Conservation (phyloP, 2,113 vertebrate species). For the Apteryx owenii region DNA sequence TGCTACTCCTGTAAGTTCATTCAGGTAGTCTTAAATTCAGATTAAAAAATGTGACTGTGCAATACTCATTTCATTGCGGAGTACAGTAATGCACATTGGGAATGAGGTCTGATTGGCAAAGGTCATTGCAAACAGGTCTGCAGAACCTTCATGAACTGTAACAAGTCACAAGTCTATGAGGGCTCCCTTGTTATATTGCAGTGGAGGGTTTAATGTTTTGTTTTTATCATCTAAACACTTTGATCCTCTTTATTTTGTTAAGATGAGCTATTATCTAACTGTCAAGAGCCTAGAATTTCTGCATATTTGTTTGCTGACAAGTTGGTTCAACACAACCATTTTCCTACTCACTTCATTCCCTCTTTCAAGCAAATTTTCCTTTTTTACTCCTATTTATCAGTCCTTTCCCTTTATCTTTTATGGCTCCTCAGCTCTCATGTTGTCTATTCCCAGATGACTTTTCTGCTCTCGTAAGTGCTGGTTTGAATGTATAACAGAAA, state of each 20-base stretch:
- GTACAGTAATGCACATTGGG: slow-evolving; percentile 45
- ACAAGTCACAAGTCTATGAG: slow-evolving; percentile 50
- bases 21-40: slow-evolving; percentile 1
- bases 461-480: not conserved
- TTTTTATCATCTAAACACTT: slow-evolving; percentile 55
- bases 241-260: slow-evolving; percentile 66
- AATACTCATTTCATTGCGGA: slow-evolving; percentile 51
- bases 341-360: slow-evolving; percentile 17
- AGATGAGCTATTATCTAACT: slow-evolving; percentile 68
- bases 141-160: slow-evolving; percentile 52
- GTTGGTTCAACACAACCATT: not conserved
- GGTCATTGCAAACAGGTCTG: slow-evolving; percentile 54
- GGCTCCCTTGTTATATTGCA: slow-evolving; percentile 48
- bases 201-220: slow-evolving; percentile 53
- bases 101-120: slow-evolving; percentile 70
- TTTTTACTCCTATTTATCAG: not conserved
- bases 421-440: not conserved
- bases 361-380: not conserved
- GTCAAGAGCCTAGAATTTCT: slow-evolving; percentile 43
- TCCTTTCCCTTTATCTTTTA: not conserved
- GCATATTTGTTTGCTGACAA: slow-evolving; percentile 40
- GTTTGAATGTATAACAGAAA: not conserved
- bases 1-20: not conserved
- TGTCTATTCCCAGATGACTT: not conserved
- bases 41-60: not conserved